Percentiles rank a stretch among this genome's conserved stretches.
Conservation (phyloP, 1,140 invertebrate genomes). For the Phenacoccus solenopsis region DNA sequence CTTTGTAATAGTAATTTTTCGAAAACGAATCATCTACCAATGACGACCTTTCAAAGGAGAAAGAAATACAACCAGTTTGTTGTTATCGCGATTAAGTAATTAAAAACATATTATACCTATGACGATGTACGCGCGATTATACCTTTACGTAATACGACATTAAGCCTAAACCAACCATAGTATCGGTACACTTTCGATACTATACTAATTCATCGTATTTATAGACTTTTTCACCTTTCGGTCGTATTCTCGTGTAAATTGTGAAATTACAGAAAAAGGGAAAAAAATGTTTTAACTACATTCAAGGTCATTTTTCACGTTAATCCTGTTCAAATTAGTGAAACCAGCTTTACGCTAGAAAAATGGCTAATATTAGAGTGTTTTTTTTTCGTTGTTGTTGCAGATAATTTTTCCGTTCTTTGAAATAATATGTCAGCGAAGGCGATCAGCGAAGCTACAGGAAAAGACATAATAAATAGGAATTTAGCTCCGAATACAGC, state of each 20-base stretch:
- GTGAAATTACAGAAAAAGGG: not conserved
- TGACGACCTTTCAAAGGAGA: not conserved
- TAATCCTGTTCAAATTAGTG: not conserved
- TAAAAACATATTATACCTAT: not conserved
- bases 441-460: conserved; percentile 90
- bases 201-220: not conserved
- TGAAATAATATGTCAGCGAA: conserved; percentile 79
- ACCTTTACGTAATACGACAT: not conserved
- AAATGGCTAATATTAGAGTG: not conserved
- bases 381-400: not conserved
- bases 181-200: not conserved
- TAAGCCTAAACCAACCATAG: not conserved
- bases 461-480: conserved; percentile 85
- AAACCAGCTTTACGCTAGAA: not conserved
- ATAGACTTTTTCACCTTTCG: too few species aligned
- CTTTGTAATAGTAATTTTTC: too few species aligned
- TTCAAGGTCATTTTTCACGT: not conserved
- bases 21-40: not conserved
- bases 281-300: not conserved
- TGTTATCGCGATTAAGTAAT: not conserved
- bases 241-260: too few species aligned
- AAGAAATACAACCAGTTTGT: not conserved
- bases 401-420: conserved; percentile 1
- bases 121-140: not conserved
- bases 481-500: conserved; percentile 54